These are phyloP conservation scores for Mergus octosetaceus DNA, from an alignment of 2,797 vertebrate species.

Conservation along the genomic window DNA sequence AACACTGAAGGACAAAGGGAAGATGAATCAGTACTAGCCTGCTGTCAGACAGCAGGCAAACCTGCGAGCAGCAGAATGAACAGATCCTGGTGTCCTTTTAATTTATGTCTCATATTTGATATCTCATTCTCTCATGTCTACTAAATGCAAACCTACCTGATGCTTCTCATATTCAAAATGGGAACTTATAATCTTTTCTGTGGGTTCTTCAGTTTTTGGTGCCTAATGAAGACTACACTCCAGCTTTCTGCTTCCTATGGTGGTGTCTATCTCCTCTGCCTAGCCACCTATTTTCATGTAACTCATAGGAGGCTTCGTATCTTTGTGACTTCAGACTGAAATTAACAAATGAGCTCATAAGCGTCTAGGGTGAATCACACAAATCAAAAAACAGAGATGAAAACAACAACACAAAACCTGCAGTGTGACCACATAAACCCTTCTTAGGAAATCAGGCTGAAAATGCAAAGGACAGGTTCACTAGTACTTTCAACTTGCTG, in stretches of 20 bases:
- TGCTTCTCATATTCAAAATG: background rate
- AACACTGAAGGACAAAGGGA: background rate
- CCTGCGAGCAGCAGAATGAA: slow-evolving; percentile 16
- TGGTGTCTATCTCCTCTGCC: background rate
- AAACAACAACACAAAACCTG: too few relatives aligned
- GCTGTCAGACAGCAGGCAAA: background rate
- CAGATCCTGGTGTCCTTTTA: background rate
- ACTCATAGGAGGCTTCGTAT: background rate
- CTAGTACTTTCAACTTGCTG: background rate
- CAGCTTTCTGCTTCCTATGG: background rate
- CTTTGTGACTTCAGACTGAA: background rate
- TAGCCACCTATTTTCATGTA: background rate
- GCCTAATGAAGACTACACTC: background rate
- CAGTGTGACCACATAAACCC: background rate
- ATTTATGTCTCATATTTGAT: background rate
- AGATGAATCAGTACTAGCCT: background rate
- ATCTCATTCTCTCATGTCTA: background rate
- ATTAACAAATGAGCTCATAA: background rate
- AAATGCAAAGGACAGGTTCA: background rate
- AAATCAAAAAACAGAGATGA: background rate
- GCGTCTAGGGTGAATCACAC: background rate
- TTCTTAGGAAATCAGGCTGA: background rate
- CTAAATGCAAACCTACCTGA: background rate
- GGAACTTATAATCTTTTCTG: background rate
- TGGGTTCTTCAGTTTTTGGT: background rate